Evolutionary conservation across 2,797 vertebrate species (phyloP), one percentile per base, ranked within the genome.

Genomic region (Echiichthys vipera): DNA sequence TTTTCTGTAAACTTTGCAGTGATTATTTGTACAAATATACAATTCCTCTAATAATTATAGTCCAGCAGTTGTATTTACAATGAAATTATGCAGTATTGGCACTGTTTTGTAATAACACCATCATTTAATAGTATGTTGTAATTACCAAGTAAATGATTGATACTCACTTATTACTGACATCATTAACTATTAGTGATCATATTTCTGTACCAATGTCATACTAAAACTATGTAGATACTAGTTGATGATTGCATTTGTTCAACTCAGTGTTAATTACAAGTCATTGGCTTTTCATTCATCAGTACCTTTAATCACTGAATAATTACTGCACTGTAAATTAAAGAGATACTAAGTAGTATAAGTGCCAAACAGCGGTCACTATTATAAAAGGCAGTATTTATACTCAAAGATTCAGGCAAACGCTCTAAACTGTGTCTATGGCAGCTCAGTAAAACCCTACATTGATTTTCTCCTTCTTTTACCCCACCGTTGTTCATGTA

Each of bases 21-120:
- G 3, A 73, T 53, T 56, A 57, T 56, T 71, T 55, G 43, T 66
- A 61, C 20, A 84, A 69, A 71, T 69, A 63, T 71, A 77, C 43
- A 66, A 65, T 81, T 49, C 20, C 39, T 29, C 22, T 58, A 36
- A 49, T 71, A 63, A 74, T 34, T 51, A 78, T 39, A 81, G 18
- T 58, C 15, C 32, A 47, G 9, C 18, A 25, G 17, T 57, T 65
- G 17, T 74, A 72, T 79, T 74, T 81, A 83, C 65, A 74, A 29
- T 59, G n/a, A 22, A 50, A 49, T 56, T 55, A 39, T 39, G 20
- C 20, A 56, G n/a, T 36, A 49, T 66, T 77, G 63, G 40, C 54
- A 75, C 29, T 32, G 62, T 43, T 63, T 61, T 13, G 2, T 57
- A 7, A 30, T 27, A n/a, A n/a, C n/a, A n/a, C n/a, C 37, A 36